Base-by-base conservation (phyloP, 23 tunicate genomes). In the Styela clava region DNA sequence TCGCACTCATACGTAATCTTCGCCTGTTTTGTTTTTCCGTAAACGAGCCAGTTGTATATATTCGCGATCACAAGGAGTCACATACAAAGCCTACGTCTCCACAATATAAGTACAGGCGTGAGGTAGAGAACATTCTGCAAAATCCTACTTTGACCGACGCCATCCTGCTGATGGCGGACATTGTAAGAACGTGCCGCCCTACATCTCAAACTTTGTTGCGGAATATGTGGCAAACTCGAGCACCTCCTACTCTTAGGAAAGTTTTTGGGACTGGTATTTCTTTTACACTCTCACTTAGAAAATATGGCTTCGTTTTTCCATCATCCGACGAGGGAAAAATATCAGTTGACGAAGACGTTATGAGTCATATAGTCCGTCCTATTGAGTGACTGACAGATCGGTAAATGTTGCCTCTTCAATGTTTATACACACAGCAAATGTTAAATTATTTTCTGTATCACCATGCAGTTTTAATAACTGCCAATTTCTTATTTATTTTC, bases 191-290 rank as follows among this genome's bases (percentile, higher is more conserved):
- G 2, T 24, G 69, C 19, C 81, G 78, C 2, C 86, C 91, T 1
- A 35, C 81, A 22, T 35, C 69, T 25, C 74, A 81, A 33, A 32
- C 80, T 2, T 21, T 23, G 16, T 69, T 87, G 3, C 82, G 86
- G 2, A 69, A 81, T 62, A 31, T 74, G 78, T 87, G 91, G 91
- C 30, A 70, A 37, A 26, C 44, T 24, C 31, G 65, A 2, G 79
- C 78, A 2, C 56, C 64, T 44, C 23, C 81, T 19, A n/a, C 74
- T 1, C 32, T 74, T 24, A 56, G 62, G 35, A 81, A 81, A 35
- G 91, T 87, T 12, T 82, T 87, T 76, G 91, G 91, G 1, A 74
- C 85, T 27, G 91, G 91, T 0, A 84, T 87, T 0, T 87, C 91
- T 0, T 87, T 87, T 36, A 32, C 85, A 1, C 63, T 87, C 61